Base-by-base conservation (phyloP, 2,113 vertebrate species). In the Rhea pennata region DNA sequence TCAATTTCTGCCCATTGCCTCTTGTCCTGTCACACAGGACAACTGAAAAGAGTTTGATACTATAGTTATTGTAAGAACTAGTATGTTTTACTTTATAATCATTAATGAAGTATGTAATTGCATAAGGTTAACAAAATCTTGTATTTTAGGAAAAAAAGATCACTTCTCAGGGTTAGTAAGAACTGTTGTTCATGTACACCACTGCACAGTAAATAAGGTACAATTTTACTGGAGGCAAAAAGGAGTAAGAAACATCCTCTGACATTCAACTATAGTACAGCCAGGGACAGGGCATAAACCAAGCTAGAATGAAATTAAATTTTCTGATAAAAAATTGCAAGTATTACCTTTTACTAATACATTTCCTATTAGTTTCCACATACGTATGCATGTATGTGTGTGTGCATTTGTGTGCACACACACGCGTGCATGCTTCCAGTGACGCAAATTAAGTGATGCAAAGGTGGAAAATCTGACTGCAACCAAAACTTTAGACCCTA, bases 291-390 rank as follows among this genome's bases (percentile, higher is more conserved):
- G 20, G 22, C 22, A 73, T 39, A 72, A 78, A 65, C 1, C 54
- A 80, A 51, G 50, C 29, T 19, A 23, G 51, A 51, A 15, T 4
- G 16, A 66, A 66, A 51, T 24, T 40, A 39, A 40, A 53, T 12
- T 40, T 53, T 51, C 48, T n/a, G 22, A 73, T 36, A n/a, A 0
- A 59, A 21, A 6, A 74, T 40, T 44, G 59, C 0, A 1, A 44
- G 6, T 27, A 31, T 67, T 17, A 58, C 12, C 20, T 86, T 90
- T 51, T n/a, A 31, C 7, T 50, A 56, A 8, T 24, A 27, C 0
- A 6, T 65, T 80, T 80, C 39, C 27, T 51, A 22, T 26, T 56
- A 31, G 69, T 10, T 27, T 59, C 3, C 1, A 56, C 29, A 16
- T 14, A 46, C 13, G 15, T 5, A 46, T 46, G 13, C 42, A 44